Evolutionary conservation across 53 echinoderm and acorn worm species (phyloP), one percentile per base, ranked within the genome.

Genomic region (Luidia sarsii): DNA sequence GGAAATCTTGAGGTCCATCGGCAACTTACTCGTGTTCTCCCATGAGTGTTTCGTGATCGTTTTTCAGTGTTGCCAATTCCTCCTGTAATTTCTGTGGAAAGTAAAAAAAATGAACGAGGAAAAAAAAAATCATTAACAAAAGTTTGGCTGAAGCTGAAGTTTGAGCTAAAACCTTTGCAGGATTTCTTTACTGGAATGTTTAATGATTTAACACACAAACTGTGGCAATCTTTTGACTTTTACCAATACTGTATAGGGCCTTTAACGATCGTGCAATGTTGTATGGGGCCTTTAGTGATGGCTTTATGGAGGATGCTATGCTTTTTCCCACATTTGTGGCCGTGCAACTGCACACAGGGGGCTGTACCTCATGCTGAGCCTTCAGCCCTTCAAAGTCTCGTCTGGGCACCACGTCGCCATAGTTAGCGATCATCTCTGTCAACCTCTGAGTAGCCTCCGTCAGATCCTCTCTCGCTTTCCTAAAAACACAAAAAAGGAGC

Each of bases 391-490:
- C 97, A 91, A 91, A 94, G 51, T 94, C 94, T 57, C 97, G 88
- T 56, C 97, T 91, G 1, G 97, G 97, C 13, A 97, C 91, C 7
- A 96, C 97, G 59, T 97, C 97, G n/a, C 97, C 97, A 62, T 97
- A 97, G 75, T 97, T 97, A 8, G 97, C 97, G 37, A 94, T 94
- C 97, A 97, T 97, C 66, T 91, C 93, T 36, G 93, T 97, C 32
- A 97, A 64, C 37, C 82, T 57, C 68, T 81, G 83, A 7, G 93
- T 93, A 1, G 91, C 97, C 48, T 90, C 89, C 16, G 92, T 88
- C 52, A 97, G 66, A 59, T 97, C 97, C 66, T 93, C 97, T 39
- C 97, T 82, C 7, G 90, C 88, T 89, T 87, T 93, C 60, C 97
- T 97, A 48, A 1, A 83, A 24, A 36, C 32, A 13, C 21, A 53